These are phyloP conservation scores for Poecilia wingei DNA, from an alignment of 2,797 vertebrate species.

Conservation along the genomic window DNA sequence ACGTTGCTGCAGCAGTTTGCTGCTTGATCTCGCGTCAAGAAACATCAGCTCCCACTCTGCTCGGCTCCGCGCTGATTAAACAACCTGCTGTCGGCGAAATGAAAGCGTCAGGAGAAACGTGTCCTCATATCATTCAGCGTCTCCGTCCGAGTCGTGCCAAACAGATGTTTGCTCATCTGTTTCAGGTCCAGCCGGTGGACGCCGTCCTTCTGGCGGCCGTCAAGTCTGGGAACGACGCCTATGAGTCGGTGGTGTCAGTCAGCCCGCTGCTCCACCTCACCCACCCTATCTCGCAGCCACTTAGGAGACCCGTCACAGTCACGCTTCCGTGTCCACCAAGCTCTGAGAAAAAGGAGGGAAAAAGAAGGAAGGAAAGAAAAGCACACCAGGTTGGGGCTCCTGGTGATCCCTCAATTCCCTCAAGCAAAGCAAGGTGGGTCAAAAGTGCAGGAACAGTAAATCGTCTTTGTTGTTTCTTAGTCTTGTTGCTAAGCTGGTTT, in stretches of 20 bases:
- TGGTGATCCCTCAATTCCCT: conserved; percentile 35
- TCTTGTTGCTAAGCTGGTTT: neutral
- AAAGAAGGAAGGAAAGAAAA: conserved; percentile 27
- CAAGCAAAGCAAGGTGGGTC: conserved; percentile 41
- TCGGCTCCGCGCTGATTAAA: conserved; percentile 18
- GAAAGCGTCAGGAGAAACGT: conserved; percentile 5
- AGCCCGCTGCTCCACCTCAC: conserved; percentile 84
- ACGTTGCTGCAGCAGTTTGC: conserved; percentile 26
- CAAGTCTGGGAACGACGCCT: conserved; percentile 80
- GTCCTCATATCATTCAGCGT: conserved; percentile 13
- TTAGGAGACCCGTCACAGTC: conserved; percentile 80
- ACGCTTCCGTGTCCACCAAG: conserved; percentile 86
- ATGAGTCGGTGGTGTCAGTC: conserved; percentile 77
- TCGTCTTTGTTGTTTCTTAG: neutral
- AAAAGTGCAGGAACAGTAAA: neutral
- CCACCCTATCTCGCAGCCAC: conserved; percentile 81
- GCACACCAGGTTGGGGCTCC: conserved; percentile 20
- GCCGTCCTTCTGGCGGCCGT: conserved; percentile 78
- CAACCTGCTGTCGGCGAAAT: conserved; percentile 17
- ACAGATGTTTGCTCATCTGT: conserved; percentile 34
- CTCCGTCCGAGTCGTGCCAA: conserved; percentile 27
- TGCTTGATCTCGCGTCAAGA: conserved; percentile 36
- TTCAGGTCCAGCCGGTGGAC: conserved; percentile 87
- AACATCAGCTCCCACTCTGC: conserved; percentile 7
- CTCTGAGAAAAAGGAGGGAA: conserved; percentile 73